Conservation (phyloP, 2,113 vertebrate species). For the human region GRCh38 chr6:156904501-156905000, state of each 20-base stretch:
- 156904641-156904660: background rate
- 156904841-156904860: background rate
- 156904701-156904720: background rate
- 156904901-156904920: background rate
- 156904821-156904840: background rate
- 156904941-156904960: background rate
- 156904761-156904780: background rate
- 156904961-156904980: background rate
- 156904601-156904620: background rate
- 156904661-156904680: background rate
- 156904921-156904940: background rate
- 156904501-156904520: background rate
- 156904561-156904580: background rate
- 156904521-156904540: background rate
- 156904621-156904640: background rate
- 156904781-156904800: background rate
- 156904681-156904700: background rate
- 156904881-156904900: background rate
- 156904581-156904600: background rate
- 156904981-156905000: constrained; percentile 7
- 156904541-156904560: background rate
- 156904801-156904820: background rate
- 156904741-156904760: background rate
- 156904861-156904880: background rate
- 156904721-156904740: background rate